Conservation (phyloP, 2,888 invertebrate genomes). For the Tenthredo notha region DNA sequence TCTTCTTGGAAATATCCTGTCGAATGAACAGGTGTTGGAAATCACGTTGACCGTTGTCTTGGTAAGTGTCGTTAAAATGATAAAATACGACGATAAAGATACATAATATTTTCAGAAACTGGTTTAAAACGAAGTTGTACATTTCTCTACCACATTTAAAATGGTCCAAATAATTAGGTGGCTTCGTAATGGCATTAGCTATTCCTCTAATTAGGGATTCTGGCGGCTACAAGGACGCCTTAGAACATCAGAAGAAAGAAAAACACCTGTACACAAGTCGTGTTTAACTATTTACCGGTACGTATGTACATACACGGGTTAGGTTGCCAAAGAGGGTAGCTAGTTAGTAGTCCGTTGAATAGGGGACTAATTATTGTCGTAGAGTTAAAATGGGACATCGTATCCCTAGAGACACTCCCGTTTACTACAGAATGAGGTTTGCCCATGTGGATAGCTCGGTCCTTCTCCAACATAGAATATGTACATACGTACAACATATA, state of each 20-base stretch:
- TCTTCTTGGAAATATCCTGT: neutral
- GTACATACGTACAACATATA: neutral
- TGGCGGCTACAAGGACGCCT: neutral
- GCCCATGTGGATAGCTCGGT: neutral
- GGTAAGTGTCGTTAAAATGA: neutral
- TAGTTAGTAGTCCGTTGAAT: conserved; percentile 48
- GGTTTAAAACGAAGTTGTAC: neutral
- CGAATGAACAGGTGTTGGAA: conserved; percentile 29
- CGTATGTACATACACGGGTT: neutral
- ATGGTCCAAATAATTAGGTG: neutral
- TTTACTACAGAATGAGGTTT: conserved; percentile 37
- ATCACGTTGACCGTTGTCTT: conserved; percentile 16
- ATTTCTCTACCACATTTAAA: neutral
- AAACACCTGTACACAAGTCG: conserved; percentile 12
- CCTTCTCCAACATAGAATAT: neutral
- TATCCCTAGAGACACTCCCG: conserved; percentile 16
- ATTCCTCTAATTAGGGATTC: conserved; percentile 31
- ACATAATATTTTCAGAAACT: neutral
- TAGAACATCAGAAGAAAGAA: neutral
- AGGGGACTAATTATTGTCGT: conserved; percentile 47
- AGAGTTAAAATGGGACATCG: conserved; percentile 43
- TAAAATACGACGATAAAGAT: neutral
- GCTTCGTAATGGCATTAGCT: conserved; percentile 22
- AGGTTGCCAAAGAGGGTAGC: conserved; percentile 45
- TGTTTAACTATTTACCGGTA: conserved; percentile 17